phyloP scores from a whole-genome alignment of 2,888 invertebrate species.

The Agrotis segetum region DNA sequence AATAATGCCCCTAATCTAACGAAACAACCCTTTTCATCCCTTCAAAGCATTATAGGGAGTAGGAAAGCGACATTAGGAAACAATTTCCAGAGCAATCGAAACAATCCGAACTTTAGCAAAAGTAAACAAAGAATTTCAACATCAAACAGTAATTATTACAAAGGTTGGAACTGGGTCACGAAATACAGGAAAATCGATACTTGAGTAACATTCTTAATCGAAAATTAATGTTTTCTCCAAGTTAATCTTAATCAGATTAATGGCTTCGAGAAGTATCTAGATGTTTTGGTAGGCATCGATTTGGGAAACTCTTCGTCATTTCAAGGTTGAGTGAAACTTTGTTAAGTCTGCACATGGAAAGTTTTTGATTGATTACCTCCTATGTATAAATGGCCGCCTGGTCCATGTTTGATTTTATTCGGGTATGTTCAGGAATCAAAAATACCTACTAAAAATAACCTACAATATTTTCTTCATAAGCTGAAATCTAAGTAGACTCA shows the following conservation, averaged over 20 bases:
- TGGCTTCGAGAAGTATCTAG: conserved; percentile 3
- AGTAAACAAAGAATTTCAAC: conserved; percentile 37
- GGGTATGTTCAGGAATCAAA: no score
- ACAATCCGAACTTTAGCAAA: conserved; percentile 33
- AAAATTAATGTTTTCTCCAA: conserved; percentile 43
- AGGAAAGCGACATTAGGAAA: conserved; percentile 9
- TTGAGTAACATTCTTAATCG: conserved; percentile 28
- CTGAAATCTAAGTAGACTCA: no score
- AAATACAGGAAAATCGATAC: conserved; percentile 43
- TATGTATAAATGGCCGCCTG: background rate
- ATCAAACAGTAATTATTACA: conserved; percentile 41
- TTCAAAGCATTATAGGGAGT: conserved; percentile 9
- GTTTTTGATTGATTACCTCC: conserved; percentile 5
- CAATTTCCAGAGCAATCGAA: conserved; percentile 10
- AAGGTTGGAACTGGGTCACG: conserved; percentile 46
- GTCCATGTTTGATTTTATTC: no score
- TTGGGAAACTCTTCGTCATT: conserved; percentile 10
- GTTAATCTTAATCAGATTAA: conserved; percentile 48
- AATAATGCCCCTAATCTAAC: background rate
- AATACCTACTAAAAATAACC: no score
- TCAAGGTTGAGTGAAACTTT: conserved; percentile 7
- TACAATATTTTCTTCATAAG: no score
- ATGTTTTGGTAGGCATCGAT: conserved; percentile 9
- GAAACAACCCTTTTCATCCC: conserved; percentile 7
- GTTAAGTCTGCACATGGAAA: background rate